Base-by-base conservation (phyloP, 2,113 vertebrate genomes). In the Lanius collurio region DNA sequence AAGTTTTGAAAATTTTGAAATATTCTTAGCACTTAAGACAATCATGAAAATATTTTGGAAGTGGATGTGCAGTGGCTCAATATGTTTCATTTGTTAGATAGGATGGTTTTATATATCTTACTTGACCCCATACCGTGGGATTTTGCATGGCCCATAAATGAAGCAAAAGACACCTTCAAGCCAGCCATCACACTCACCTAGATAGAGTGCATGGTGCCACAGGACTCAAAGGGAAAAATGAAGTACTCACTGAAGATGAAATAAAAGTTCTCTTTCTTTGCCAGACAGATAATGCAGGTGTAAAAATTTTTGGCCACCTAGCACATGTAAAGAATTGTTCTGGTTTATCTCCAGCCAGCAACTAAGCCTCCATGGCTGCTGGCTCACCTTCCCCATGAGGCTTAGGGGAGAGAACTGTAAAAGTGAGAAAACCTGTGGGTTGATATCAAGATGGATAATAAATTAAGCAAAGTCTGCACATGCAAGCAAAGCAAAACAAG, bases 381-480 rank as follows among this genome's bases (percentile, higher is more conserved):
- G 1, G 0, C 16, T 84, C 37, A 27, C 24, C 15, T 44, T 9
- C n/a, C 18, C 13, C 1, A 0, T 47, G 23, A 78, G 6, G 37
- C 9, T 0, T 84, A 9, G 6, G 37, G 16, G 33, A 65, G 39
- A 60, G 13, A 52, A 46, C 7, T 50, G 20, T 20, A 57, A 77
- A 68, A 90, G 49, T 44, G 27, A 77, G 74, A 65, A n/a, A 65
- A 46, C 28, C 53, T 9, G 21, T 65, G 21, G 10, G 44, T n/a
- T 59, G 59, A 19, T 63, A 65, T 19, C 52, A 73, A 79, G 12
- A 22, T 15, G 15, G 39, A 13, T n/a, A 52, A 71, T 9, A 78
- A 55, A 50, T 31, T 59, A 57, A 50, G 13, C 2, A 2, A 78
- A 57, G 13, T 12, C 37, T 11, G 9, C 10, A 12, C 20, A 15